Evolutionary conservation across 2,113 vertebrate species (phyloP), one percentile per base, ranked within the genome.

Genomic region (Sceloporus tristichus): DNA sequence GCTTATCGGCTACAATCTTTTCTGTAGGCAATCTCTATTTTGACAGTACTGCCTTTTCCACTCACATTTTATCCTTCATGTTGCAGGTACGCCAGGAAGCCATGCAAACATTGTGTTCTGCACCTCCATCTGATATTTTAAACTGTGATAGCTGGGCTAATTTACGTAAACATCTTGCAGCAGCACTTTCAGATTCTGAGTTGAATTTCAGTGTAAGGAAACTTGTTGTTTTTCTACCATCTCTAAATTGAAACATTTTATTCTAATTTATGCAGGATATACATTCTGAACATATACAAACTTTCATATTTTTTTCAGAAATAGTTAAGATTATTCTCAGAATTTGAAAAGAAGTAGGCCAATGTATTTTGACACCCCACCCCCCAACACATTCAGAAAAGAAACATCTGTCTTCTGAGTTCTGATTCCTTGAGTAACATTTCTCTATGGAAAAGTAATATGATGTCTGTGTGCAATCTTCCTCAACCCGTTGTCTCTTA

Each of bases 81-180:
- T 38, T 93, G 48, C 70, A 99, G 99, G 97, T 99, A 87, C 97
- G 98, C 14, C 97, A 97, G 79, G 98, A 99, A 91, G 99, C 98
- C 5, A 94, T 99, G 88, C 98, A 98, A 91, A 96, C 85, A 0
- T 95, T 99, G 9, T 98, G 98, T 91, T 95, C 96, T 53, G 98
- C 98, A 6, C 97, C 98, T 25, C 98, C 97, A 0, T 98, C 98
- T 25, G 98, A 99, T 40, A 95, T 99, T 34, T 94, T 99, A 87
- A 98, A 96, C 94, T 98, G 97, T 85, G 98, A 99, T 94, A 97
- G 97, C 53, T 99, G 98, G 98, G 97, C 94, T 74, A 91, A 92
- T 91, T 97, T 99, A 84, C 96, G 96, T 40, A 97, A 97, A 93
- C 98, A 97, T 86, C 97, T 99, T 25, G 97, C 95, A 0, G 23